Base-by-base conservation (phyloP, 2,888 invertebrate species). In the Tribolium freemani region DNA sequence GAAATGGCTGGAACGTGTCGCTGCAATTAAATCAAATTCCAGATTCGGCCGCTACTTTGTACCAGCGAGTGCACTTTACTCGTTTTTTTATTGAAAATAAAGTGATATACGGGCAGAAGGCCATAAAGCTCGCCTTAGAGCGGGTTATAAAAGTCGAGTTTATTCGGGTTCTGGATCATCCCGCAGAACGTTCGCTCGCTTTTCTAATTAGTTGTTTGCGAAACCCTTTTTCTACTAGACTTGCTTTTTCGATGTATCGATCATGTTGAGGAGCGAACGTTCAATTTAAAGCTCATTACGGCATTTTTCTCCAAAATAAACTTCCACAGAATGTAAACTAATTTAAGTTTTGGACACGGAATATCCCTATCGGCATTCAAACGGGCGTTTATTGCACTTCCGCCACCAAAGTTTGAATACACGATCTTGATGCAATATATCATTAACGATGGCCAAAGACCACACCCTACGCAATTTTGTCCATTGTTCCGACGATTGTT, bases 401-500 rank as follows among this genome's bases (percentile, higher is more conserved):
- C 56, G 69, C 13, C 51, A 48, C 56, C 60, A 50, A 63, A 64
- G 50, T 68, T 68, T 38, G 58, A 58, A 11, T 44, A 61, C 44
- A 54, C 69, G 69, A 61, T 51, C 71, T 58, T 57, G 48, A 58
- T 51, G 64, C 67, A 67, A 71, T 73, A 70, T 73, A 73, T 71
- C 73, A 73, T 73, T 71, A 71, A 26, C 64, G 44, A 71, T 61
- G 31, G 61, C 38, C 60, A 46, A 31, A 44, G 48, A 69, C 63
- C 61, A 31, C 50, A 67, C 70, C 57, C 67, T 61, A 31, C 60
- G 70, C 63, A 78, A 76, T 79, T 79, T 72, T 48, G 57, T 67
- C 74, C 72, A 79, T 79, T 79, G 79, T 79, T 67, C 20, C 57
- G 74, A 75, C 73, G 76, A 78, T 77, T 77, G 78, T 79, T 26